Percentiles rank a stretch among this genome's conserved stretches.
Evolutionary conservation across 2,797 vertebrate genomes (phyloP).

Genomic region (Microctenopoma stevenorrisi): DNA sequence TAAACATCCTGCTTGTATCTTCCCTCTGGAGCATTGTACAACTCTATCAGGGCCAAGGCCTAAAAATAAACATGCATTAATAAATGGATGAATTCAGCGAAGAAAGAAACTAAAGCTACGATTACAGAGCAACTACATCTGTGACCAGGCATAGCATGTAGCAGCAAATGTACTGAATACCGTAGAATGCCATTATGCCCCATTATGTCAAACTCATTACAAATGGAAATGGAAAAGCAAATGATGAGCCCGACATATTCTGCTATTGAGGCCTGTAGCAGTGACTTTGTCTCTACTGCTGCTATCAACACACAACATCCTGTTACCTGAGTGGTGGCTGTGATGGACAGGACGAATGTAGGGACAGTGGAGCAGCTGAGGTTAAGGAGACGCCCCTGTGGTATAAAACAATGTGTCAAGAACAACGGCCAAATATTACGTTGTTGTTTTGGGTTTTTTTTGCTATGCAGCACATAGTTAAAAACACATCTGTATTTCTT

Average conservation of each 20-base stretch:
- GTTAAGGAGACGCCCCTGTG: constrained; percentile 94
- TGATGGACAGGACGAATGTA: constrained; percentile 96
- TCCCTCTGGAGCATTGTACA: constrained; percentile 95
- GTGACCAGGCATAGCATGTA: neutral
- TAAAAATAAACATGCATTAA: constrained; percentile 64
- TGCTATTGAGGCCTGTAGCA: neutral
- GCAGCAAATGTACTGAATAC: neutral
- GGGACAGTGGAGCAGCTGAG: constrained; percentile 97
- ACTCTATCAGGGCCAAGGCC: constrained; percentile 95
- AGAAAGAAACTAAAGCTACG: neutral
- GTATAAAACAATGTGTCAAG: constrained; percentile 11
- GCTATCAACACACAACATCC: neutral
- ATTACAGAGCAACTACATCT: constrained; percentile 11
- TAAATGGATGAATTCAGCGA: constrained; percentile 5
- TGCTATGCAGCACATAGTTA: neutral
- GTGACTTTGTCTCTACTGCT: neutral
- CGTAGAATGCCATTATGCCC: neutral
- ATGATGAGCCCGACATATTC: neutral
- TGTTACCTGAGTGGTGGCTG: constrained; percentile 93
- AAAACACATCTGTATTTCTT: neutral
- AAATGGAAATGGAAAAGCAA: constrained; percentile 11
- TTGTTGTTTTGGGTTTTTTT: too few relatives aligned
- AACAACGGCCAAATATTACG: neutral
- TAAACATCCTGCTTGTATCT: constrained; percentile 97
- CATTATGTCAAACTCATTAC: constrained; percentile 12